phyloP scores from a whole-genome alignment of 1,140 invertebrate species.

The Centruroides sculpturatus region DNA sequence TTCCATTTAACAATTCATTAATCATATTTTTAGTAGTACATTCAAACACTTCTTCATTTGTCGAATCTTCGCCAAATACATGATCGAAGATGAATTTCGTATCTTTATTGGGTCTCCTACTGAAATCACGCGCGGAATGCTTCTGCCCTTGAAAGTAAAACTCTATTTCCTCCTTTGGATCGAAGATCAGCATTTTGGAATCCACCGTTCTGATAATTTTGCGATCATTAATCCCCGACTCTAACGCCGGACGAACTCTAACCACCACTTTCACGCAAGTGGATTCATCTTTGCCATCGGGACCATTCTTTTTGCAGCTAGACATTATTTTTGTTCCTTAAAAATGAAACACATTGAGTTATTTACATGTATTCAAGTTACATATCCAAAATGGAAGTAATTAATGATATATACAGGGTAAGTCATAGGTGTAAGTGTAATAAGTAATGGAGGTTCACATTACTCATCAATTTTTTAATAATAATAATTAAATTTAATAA shows the following conservation, averaged over 20 bases:
- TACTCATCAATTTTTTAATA: no score
- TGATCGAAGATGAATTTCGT: slow-evolving; percentile 73
- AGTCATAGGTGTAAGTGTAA: no score
- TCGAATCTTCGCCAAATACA: slow-evolving; percentile 50
- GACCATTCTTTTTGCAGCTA: no score
- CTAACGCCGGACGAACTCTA: slow-evolving; percentile 54
- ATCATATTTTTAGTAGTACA: slow-evolving; percentile 61
- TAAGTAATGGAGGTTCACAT: no score
- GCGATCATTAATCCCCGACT: slow-evolving; percentile 38
- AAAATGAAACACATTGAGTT: no score
- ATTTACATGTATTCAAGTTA: no score
- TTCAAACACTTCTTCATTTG: slow-evolving; percentile 59
- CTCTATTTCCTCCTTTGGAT: slow-evolving; percentile 65
- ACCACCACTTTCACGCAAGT: slow-evolving; percentile 53
- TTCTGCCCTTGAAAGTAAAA: slow-evolving; percentile 69
- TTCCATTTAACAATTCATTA: slow-evolving; percentile 59
- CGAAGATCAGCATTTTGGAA: slow-evolving; percentile 66
- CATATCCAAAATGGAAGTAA: no score
- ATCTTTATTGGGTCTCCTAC: slow-evolving; percentile 69
- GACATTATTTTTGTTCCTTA: no score
- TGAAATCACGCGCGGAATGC: slow-evolving; percentile 59
- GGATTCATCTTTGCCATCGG: no score
- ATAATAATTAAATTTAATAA: no score
- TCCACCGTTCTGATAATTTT: slow-evolving; percentile 37
- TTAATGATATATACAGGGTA: no score